Evolutionary conservation across 2,888 invertebrate genomes (phyloP).

Genomic region (Calameuta filiformis): DNA sequence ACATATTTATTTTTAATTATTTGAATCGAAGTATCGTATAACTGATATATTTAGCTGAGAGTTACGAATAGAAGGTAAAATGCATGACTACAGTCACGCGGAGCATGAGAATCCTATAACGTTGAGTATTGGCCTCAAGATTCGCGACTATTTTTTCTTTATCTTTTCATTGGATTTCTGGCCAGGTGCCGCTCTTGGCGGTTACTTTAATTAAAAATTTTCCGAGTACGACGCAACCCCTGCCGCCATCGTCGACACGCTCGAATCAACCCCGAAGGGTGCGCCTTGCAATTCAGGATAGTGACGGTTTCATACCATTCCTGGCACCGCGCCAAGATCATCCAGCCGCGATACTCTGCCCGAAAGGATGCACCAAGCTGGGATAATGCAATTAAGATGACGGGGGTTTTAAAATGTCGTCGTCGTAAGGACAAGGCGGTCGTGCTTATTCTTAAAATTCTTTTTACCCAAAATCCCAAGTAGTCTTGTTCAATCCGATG

Average conservation of each 20-base stretch:
- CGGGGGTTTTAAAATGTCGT: background rate
- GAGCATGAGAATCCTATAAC: background rate
- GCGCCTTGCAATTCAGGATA: slow-evolving; percentile 36
- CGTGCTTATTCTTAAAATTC: background rate
- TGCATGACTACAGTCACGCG: background rate
- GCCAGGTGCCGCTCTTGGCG: slow-evolving; percentile 41
- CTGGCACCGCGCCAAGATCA: slow-evolving; percentile 45
- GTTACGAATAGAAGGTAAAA: background rate
- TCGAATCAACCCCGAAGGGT: background rate
- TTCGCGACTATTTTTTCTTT: slow-evolving; percentile 13
- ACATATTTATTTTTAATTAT: background rate
- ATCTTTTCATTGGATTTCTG: slow-evolving; percentile 24
- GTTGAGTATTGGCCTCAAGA: background rate
- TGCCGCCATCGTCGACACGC: background rate
- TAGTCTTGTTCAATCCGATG: background rate
- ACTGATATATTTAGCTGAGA: background rate
- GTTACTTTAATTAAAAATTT: slow-evolving; percentile 55
- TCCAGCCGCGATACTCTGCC: slow-evolving; percentile 39
- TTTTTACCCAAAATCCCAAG: background rate
- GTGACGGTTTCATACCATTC: slow-evolving; percentile 36
- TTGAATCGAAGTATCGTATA: background rate
- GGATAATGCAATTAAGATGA: slow-evolving; percentile 56
- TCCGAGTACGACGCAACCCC: slow-evolving; percentile 30
- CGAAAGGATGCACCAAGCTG: slow-evolving; percentile 44
- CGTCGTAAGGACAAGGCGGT: background rate